These are phyloP conservation scores for Cheilinus undulatus DNA, from an alignment of 2,113 vertebrate species.

Conservation along the genomic window DNA sequence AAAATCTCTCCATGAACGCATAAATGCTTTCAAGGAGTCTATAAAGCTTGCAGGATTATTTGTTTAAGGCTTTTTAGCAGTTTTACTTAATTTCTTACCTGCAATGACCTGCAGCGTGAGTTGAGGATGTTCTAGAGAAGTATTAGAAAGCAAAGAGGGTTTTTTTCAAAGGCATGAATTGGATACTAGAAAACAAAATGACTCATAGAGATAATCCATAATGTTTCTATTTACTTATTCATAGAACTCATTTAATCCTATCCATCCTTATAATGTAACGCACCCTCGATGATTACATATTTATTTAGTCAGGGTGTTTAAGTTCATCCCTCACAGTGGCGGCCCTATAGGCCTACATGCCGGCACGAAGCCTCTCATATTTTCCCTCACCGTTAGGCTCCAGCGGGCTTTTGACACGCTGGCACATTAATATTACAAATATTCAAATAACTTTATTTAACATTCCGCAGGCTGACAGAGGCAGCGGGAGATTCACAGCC, in stretches of 20 bases:
- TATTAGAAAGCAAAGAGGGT: background rate
- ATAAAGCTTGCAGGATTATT: slow-evolving; percentile 47
- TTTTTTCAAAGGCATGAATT: slow-evolving; percentile 2
- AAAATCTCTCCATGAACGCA: background rate
- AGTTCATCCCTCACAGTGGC: slow-evolving; percentile 25
- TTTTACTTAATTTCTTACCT: slow-evolving; percentile 55
- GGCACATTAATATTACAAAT: slow-evolving; percentile 85
- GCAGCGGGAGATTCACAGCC: slow-evolving; percentile 81
- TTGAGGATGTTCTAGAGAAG: background rate
- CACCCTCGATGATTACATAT: slow-evolving; percentile 30
- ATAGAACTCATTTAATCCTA: slow-evolving; percentile 4
- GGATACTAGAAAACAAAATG: background rate
- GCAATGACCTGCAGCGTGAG: slow-evolving; percentile 5
- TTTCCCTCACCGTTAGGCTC: slow-evolving; percentile 70
- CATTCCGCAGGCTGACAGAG: slow-evolving; percentile 79
- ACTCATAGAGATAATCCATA: background rate
- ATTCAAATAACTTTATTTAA: slow-evolving; percentile 88
- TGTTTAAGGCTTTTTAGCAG: slow-evolving; percentile 41
- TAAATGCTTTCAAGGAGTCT: slow-evolving; percentile 15
- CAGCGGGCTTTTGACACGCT: slow-evolving; percentile 72
- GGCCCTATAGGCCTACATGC: slow-evolving; percentile 25
- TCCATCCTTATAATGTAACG: slow-evolving; percentile 17
- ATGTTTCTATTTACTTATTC: slow-evolving; percentile 21
- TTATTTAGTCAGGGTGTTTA: slow-evolving; percentile 47
- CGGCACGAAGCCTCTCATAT: slow-evolving; percentile 61